These are phyloP conservation scores for Heliangelus exortis DNA, from an alignment of 2,797 vertebrate species.

Conservation along the genomic window DNA sequence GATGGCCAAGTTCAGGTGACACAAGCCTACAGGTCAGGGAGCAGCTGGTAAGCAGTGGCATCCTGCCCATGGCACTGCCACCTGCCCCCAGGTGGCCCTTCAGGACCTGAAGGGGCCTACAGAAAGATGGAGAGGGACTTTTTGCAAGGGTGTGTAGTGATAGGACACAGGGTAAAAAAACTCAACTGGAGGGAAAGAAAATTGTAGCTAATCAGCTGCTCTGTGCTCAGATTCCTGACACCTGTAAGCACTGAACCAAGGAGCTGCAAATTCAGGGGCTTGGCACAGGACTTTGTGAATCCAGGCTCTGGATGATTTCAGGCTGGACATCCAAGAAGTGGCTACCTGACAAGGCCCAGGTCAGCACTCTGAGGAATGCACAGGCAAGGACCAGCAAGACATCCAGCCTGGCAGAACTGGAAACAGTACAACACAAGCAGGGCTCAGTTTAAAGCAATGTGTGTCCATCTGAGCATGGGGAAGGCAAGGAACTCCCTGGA, in stretches of 20 bases:
- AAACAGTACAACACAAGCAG: not conserved
- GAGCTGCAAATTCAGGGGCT: not conserved
- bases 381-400: not conserved
- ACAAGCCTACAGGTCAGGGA: not conserved
- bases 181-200: not conserved
- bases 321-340: not conserved
- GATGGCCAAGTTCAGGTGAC: not conserved
- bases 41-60: not conserved
- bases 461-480: not conserved
- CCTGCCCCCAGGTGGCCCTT: not conserved
- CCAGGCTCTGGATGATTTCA: not conserved
- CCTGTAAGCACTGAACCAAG: not conserved
- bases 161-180: not conserved
- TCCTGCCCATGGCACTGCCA: not conserved
- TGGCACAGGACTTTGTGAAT: not conserved
- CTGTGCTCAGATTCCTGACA: not conserved
- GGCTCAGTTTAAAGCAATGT: not conserved
- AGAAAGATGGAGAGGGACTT: too few species aligned
- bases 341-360: not conserved
- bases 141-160: too few species aligned
- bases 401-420: fast-evolving
- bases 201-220: not conserved
- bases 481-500: not conserved
- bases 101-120: too few species aligned
- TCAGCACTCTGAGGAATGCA: not conserved